Evolutionary conservation across 2,888 invertebrate species (phyloP).

Genomic region (Icerya purchasi): DNA sequence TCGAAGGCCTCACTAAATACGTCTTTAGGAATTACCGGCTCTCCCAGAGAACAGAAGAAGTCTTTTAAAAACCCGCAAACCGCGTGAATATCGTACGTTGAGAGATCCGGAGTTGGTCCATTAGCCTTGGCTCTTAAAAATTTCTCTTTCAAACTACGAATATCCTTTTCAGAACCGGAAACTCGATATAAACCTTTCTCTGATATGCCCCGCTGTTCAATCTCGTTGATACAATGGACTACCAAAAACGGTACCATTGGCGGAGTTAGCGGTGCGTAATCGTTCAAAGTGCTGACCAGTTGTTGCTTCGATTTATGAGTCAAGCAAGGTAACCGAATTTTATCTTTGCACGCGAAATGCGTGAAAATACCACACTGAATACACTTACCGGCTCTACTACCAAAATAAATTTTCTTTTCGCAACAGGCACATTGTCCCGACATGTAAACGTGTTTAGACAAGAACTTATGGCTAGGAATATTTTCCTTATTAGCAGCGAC

Average conservation of each 20-base stretch:
- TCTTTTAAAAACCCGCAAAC: constrained; percentile 86
- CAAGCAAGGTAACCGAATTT: constrained; percentile 68
- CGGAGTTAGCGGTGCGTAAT: constrained; percentile 60
- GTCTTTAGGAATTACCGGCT: constrained; percentile 63
- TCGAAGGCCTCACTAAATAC: constrained; percentile 3
- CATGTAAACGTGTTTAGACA: neutral
- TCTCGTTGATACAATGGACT: constrained; percentile 83
- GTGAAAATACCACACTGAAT: constrained; percentile 53
- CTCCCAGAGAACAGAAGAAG: constrained; percentile 67
- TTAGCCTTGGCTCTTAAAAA: constrained; percentile 25
- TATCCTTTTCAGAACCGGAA: constrained; percentile 70
- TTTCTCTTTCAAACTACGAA: constrained; percentile 46
- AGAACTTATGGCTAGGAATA: neutral
- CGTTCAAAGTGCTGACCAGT: constrained; percentile 24
- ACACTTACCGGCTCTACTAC: constrained; percentile 60
- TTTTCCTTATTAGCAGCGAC: neutral
- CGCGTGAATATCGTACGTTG: constrained; percentile 55
- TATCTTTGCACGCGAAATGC: constrained; percentile 46
- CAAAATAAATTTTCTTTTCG: constrained; percentile 53
- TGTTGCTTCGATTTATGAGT: neutral
- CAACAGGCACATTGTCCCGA: neutral
- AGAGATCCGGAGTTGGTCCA: constrained; percentile 50
- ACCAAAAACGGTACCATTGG: constrained; percentile 88
- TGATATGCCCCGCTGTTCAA: constrained; percentile 65
- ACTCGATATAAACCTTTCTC: constrained; percentile 84